Conservation (phyloP, 2,797 vertebrate genomes). For the Molossus alvarezi region DNA sequence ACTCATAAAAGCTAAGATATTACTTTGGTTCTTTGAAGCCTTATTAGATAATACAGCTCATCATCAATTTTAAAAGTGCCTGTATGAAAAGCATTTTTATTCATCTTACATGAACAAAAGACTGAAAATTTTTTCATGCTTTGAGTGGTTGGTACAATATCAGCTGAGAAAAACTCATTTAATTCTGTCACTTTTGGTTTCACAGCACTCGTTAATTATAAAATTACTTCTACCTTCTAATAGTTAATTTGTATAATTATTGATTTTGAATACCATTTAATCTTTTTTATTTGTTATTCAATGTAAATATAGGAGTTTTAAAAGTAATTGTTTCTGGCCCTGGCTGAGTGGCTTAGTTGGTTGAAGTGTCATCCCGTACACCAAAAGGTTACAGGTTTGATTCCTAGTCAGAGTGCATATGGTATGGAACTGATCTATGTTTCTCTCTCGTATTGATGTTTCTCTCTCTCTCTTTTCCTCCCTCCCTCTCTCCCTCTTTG, state of each 20-base stretch:
- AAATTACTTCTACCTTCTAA: constrained; percentile 60
- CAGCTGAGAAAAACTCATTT: constrained; percentile 52
- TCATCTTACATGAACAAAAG: constrained; percentile 30
- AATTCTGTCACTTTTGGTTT: constrained; percentile 65
- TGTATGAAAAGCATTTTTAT: constrained; percentile 51
- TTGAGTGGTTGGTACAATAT: background rate
- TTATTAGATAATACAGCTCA: constrained; percentile 22
- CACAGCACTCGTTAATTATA: constrained; percentile 62
- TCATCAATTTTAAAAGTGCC: constrained; percentile 16
- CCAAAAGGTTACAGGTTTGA: too few species aligned
- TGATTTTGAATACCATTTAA: constrained; percentile 24
- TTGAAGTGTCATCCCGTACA: too few species aligned
- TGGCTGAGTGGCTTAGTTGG: too few species aligned
- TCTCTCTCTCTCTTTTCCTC: too few species aligned
- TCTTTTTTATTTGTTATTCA: constrained; percentile 50
- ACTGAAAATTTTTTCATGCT: constrained; percentile 42
- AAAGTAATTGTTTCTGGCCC: background rate
- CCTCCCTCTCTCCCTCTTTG: too few species aligned
- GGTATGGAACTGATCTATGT: too few species aligned
- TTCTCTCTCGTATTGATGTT: too few species aligned
- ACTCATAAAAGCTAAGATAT: constrained; percentile 22
- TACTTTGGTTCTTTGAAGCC: constrained; percentile 48
- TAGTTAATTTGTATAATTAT: constrained; percentile 42
- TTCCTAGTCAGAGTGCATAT: too few species aligned
- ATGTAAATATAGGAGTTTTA: constrained; percentile 43